phyloP scores from a whole-genome alignment of 1,140 invertebrate genomes.

The Psix sp. region DNA sequence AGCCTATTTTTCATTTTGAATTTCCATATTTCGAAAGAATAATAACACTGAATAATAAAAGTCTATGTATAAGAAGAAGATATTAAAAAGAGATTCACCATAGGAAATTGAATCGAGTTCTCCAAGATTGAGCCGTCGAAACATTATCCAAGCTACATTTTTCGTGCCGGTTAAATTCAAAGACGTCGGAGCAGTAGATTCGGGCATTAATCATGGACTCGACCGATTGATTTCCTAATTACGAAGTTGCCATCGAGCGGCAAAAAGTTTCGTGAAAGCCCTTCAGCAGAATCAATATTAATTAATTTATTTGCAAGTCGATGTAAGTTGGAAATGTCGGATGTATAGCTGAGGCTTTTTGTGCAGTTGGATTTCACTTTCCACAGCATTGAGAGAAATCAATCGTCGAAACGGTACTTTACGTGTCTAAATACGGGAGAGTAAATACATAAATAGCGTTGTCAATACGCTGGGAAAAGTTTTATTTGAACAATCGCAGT shows the following conservation, averaged over 20 bases:
- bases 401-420: slow-evolving; percentile 26
- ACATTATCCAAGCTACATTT: not conserved
- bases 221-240: slow-evolving; percentile 10
- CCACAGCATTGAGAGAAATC: slow-evolving; percentile 24
- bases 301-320: slow-evolving; percentile 1
- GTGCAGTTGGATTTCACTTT: slow-evolving; percentile 26
- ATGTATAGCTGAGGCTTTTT: slow-evolving; percentile 2
- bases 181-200: slow-evolving; percentile 11
- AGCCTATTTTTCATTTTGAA: too few species aligned
- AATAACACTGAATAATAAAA: too few species aligned
- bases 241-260: too few species aligned
- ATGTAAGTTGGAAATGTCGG: not conserved
- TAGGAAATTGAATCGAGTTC: too few species aligned
- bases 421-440: slow-evolving; percentile 27
- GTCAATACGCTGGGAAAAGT: slow-evolving; percentile 24
- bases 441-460: slow-evolving; percentile 31
- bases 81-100: too few species aligned
- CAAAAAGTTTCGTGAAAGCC: slow-evolving; percentile 6
- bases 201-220: slow-evolving; percentile 8
- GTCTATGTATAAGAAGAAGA: too few species aligned
- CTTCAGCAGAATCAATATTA: slow-evolving; percentile 5
- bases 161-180: too few species aligned
- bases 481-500: slow-evolving; percentile 15
- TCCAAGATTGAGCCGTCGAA: slow-evolving; percentile 9
- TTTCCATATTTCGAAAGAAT: too few species aligned